Evolutionary conservation across 2,888 invertebrate genomes (phyloP), one percentile per base, ranked within the genome.

Genomic region (Nymphalis c-album): DNA sequence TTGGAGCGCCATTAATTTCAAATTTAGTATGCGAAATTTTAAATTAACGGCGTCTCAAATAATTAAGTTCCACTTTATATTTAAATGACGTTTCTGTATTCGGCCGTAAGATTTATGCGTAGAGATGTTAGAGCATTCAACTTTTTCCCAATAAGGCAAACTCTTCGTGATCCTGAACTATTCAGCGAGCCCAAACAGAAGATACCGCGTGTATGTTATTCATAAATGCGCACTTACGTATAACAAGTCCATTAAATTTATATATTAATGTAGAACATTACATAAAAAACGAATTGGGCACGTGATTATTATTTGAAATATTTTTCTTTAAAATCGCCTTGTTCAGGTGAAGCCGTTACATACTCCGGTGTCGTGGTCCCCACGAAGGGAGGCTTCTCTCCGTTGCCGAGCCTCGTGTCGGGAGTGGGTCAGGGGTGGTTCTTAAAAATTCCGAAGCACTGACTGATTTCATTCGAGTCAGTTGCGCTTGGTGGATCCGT

Each of bases 401-500:
- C 55, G 22, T 69, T 5, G 26, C 72, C 64, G 51, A 68, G 67
- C 50, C 67, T 63, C 26, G 17, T 64, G 18, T 31, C 40, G 20
- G 55, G 63, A n/a, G 47, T 13, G 48, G 61, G 62, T 69, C 69
- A 76, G 50, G 72, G 70, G 64, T 72, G 71, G 35, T 68, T 67
- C 48, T 84, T 71, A 96, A 96, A 96, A 13, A 90, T 77, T 7
- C 85, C 90, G 62, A 96, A 93, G 31, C 94, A 87, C 64, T 91
- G 78, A 46, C 90, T 88, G 75, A 97, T 94, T 81, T 94, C 86
- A 40, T 93, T 83, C 6, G 93, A 87, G 86, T 98, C 98, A 0
- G 89, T 82, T 0, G 93, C 88, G 7, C 94, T 88, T 7, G 94
- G 88, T 40, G 97, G 97, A 83, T 98, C 98, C 97, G 98, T 97